Base-by-base conservation (phyloP, 2,888 invertebrate species). In the Branchipolynoe longqiensis region DNA sequence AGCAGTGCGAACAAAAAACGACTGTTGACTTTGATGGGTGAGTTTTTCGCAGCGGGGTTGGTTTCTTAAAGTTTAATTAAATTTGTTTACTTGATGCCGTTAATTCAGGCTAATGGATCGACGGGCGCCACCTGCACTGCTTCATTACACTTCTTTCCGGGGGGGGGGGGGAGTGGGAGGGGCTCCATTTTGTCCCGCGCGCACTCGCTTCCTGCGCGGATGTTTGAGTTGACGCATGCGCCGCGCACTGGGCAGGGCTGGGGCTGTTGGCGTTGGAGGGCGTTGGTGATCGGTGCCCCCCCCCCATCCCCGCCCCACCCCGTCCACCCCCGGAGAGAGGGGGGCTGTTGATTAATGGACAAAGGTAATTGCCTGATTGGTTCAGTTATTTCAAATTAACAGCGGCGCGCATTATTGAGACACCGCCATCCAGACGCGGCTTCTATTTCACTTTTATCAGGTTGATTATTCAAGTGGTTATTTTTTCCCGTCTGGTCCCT, bases 21-120 rank as follows among this genome's bases (percentile, higher is more conserved):
- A 48, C 78, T 78, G 78, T 78, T 78, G 78, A 78, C 78, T 78
- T 78, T 78, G 78, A 78, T 78, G 78, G 48, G 78, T 78, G 78
- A 25, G 41, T 78, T 78, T 78, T 78, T 78, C 41, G 54, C 48
- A n/a, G 54, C 48, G 28, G 54, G n/a, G n/a, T n/a, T n/a, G n/a
- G 78, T 78, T 48, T 78, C 78, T 78, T 78, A 78, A 78, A 78
- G 48, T 78, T 78, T 78, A 78, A 78, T 78, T 78, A 78, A 78
- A 78, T 78, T 78, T 78, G 78, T 78, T 78, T 78, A 78, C 54
- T 78, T 54, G 78, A 78, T 78, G 28, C 78, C 18, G 48, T 78
- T 78, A 78, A 78, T 78, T 78, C 78, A 31, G n/a, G 78, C 41
- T 78, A 78, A 78, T 78, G 78, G 78, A 78, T 78, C 48, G 48